A percentile compares a stretch with the other conserved stretches of the same genome.
These are phyloP conservation scores for Nasonovia ribisnigri DNA, from an alignment of 2,888 invertebrate species.

Conservation along the genomic window DNA sequence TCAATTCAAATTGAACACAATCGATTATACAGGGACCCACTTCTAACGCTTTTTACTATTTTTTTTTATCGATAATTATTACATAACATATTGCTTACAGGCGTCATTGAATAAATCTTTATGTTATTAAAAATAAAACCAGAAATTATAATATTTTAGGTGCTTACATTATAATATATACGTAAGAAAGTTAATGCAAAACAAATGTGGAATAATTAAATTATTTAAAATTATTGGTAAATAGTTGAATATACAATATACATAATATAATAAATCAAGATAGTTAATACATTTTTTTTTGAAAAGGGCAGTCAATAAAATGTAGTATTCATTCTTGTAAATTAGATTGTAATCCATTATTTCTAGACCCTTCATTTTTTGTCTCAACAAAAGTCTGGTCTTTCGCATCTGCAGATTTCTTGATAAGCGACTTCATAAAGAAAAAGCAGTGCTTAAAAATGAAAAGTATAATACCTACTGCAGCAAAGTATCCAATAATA, in stretches of 20 bases:
- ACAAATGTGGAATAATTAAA: background rate
- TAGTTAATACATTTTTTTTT: background rate
- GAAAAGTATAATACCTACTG: background rate
- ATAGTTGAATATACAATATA: no score
- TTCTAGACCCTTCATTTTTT: background rate
- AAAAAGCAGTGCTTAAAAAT: background rate
- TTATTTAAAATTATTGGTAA: background rate
- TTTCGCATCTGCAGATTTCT: background rate
- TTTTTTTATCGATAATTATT: background rate
- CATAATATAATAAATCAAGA: background rate
- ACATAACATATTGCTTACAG: background rate
- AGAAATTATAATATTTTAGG: background rate
- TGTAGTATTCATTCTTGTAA: background rate
- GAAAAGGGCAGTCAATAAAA: background rate
- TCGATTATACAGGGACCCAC: no score
- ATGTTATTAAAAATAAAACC: background rate
- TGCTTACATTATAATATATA: background rate
- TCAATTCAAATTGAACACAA: no score
- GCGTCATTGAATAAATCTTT: background rate
- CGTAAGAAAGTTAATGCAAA: background rate
- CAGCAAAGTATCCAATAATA: background rate
- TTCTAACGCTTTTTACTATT: conserved; percentile 8
- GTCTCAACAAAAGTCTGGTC: background rate
- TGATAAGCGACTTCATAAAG: background rate
- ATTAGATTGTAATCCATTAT: background rate